Evolutionary conservation across 23 tunicate genomes (phyloP), one percentile per base, ranked within the genome.

Genomic region (Corella eumyota): DNA sequence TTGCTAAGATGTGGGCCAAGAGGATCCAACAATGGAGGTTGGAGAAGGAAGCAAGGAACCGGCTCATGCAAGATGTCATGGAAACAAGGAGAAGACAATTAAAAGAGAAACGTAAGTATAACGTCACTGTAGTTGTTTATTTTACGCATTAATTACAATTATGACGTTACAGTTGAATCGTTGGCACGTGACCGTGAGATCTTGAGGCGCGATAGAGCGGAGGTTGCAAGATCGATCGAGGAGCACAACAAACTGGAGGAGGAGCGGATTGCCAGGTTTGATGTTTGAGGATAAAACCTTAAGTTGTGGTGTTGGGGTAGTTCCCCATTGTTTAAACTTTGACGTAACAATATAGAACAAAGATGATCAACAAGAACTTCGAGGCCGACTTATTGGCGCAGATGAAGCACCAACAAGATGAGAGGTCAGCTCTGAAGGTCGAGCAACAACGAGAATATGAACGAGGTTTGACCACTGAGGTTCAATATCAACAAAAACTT

Each of bases 1-100:
- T 88, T 25, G 78, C 78, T 28, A 68, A 56, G 46, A 78, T 78
- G 88, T 88, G 96, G 96, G 74, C 77, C 56, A 79, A 88, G 77
- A 73, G 73, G 30, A 54, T 88, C n/a, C 75, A 70, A 1, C 88
- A 88, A 62, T 73, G 88, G 77, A 73, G 65, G 60, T 66, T 73
- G 67, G 96, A 88, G 81, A 72, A 68, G 62, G 96, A 78, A 37
- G 88, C 88, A 0, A 67, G 96, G 49, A 61, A 78, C 36, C 61
- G 76, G 64, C 40, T 88, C 56, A 72, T 88, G 96, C 65, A 66
- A 60, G 88, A 88, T 64, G 96, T 88, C 44, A 88, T 88, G 87
- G 96, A 73, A 34, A 70, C 78, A 26, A 73, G 96, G 69, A 88
- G 85, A 48, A 71, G 60, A 66, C 95, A 85, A 62, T 60, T 85